Evolutionary conservation across 2,113 vertebrate genomes (phyloP), one percentile per base, ranked within the genome.

Genomic region (Etheostoma spectabile): DNA sequence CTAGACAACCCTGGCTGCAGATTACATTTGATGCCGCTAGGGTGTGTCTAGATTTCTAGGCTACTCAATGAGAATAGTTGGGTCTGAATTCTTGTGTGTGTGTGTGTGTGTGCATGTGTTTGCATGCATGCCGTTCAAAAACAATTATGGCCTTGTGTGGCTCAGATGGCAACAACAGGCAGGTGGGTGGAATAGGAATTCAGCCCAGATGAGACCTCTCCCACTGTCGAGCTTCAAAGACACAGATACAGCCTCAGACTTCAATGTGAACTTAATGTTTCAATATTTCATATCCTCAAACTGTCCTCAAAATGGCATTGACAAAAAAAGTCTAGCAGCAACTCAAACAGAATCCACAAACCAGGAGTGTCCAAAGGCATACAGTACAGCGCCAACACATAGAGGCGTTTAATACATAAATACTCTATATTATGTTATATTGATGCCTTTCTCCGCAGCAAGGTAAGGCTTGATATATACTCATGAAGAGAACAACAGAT

Each of bases 101-200:
- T 38, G 8, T 51, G 59, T 78, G 61, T 56, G 71, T 59, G 67
- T 68, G 14, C 48, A 12, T 27, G 46, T 13, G 16, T n/a, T 77
- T 71, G 63, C 62, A 72, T 71, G 46, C 57, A 21, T 38, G 13
- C 60, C 46, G 15, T 86, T 86, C 57, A 56, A 46, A 87, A 85
- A 88, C 88, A 89, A 85, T 84, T 46, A 51, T 3, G 27, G 68
- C 91, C 79, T 88, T 82, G 83, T 88, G 84, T 8, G 55, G 55
- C 49, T 72, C 59, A 14, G 77, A 19, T 27, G 11, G 46, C 83
- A 77, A 71, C 77, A 89, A 82, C 88, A 12, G 70, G 76, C 87
- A 86, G 80, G 91, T 90, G 91, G 93, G 91, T 21, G 88, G 88
- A 91, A 89, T 82, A 88, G 52, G 78, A 89, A 77, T 91, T 72